Base-by-base conservation (phyloP, 2,797 vertebrate species). In the Aulostomus chinensis region DNA sequence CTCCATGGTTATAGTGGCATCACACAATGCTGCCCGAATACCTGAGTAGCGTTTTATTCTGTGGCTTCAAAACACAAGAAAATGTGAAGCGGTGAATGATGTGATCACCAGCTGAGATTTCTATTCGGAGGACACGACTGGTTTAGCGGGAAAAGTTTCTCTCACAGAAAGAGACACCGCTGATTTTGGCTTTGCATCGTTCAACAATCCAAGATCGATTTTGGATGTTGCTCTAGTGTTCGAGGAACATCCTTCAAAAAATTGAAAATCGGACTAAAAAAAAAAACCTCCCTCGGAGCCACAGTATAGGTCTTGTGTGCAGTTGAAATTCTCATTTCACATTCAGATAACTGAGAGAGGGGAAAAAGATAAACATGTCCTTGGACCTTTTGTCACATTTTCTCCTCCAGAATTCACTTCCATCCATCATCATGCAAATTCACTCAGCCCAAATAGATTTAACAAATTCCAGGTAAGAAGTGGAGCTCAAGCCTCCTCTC, bases 361-460 rank as follows among this genome's bases (percentile, higher is more conserved):
- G 31, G 14, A 52, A 21, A 30, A 7, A 0, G 10, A 42, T 34
- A 69, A 68, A 62, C 35, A 47, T 45, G 26, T 70, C 69, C 53
- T 68, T 74, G 58, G 43, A 75, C 54, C 40, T 75, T 37, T 60
- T 58, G 58, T 66, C 12, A 3, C 38, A 17, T 30, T 33, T 40
- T 25, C 47, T 50, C 39, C 42, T 58, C 29, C 40, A 54, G 41
- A 42, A 47, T 69, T 48, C 39, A 11, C 49, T 34, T 63, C 58
- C 40, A 73, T 83, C 66, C 32, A 68, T 82, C 80, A 73, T 67
- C 24, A 30, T 68, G 43, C 78, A 76, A 47, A 58, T 69, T 72
- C 51, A 53, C 30, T 76, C 43, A 58, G 29, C 43, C 32, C 58
- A 60, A 58, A 67, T 57, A 72, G 54, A 68, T 52, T 58, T 36